Conservation (phyloP, 2,113 vertebrate genomes). For the Phalacrocorax pelagicus region DNA sequence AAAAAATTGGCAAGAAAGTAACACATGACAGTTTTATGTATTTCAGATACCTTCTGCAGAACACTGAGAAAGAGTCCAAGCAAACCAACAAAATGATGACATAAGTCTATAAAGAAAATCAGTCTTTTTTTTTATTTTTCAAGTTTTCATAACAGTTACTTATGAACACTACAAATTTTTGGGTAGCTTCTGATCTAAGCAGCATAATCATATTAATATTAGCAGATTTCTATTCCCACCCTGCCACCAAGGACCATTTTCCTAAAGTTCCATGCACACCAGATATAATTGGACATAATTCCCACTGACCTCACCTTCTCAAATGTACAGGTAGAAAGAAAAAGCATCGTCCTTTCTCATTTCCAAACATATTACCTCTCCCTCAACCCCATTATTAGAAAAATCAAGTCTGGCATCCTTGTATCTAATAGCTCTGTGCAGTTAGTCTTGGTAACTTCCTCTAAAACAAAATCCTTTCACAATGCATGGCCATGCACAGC, state of each 20-base stretch:
- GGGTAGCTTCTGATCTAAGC: not conserved
- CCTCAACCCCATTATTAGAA: not conserved
- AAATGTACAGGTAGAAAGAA: not conserved
- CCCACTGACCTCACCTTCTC: not conserved
- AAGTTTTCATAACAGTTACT: accelerated
- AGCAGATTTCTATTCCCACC: not conserved
- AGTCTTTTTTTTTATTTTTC: not conserved
- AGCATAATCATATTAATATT: not conserved
- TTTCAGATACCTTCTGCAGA: slow-evolving; percentile 27
- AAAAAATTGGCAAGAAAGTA: slow-evolving; percentile 9
- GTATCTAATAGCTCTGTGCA: not conserved
- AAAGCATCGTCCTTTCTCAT: not conserved
- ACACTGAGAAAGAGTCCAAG: not conserved
- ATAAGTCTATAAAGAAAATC: not conserved
- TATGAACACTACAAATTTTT: not conserved
- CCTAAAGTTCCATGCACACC: not conserved
- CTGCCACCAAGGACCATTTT: not conserved
- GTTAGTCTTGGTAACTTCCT: not conserved
- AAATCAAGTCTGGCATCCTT: not conserved
- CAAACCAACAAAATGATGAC: not conserved
- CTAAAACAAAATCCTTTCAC: not conserved
- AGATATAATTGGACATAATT: not conserved
- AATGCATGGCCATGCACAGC: accelerated
- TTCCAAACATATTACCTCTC: not conserved
- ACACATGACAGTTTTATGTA: not conserved